phyloP scores from a whole-genome alignment of 92 coral and sea anemone species.

The Palythoa caribaeorum region DNA sequence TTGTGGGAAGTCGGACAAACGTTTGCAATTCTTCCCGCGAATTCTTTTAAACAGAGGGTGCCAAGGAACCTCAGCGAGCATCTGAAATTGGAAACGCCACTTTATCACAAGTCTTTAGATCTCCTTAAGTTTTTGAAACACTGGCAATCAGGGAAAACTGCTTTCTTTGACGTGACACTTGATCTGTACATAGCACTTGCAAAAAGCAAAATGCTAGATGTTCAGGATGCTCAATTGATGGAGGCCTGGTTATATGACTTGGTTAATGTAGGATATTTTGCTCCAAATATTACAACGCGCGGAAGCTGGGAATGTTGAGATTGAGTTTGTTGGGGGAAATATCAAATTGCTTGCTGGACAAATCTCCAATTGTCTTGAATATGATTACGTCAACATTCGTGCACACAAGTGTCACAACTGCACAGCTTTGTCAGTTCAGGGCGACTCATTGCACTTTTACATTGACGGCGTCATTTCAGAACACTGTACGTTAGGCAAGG shows the following conservation, averaged over 20 bases:
- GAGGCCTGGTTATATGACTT: conserved; percentile 49
- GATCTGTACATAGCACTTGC: conserved; percentile 28
- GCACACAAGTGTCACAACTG: too few relatives aligned
- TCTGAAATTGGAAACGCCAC: conserved; percentile 17
- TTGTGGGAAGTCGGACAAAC: conserved; percentile 26
- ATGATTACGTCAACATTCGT: too few relatives aligned
- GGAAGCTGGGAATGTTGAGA: background rate
- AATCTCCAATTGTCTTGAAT: too few relatives aligned
- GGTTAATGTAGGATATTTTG: conserved; percentile 27
- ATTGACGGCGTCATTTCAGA: too few relatives aligned
- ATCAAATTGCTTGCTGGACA: too few relatives aligned
- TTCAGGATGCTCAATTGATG: conserved; percentile 31
- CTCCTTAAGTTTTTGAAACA: conserved; percentile 16
- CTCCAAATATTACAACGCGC: conserved; percentile 12
- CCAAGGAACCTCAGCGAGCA: background rate
- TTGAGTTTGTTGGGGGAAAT: too few relatives aligned
- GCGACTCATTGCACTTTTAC: too few relatives aligned
- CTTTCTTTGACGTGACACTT: conserved; percentile 25
- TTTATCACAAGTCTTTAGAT: conserved; percentile 11
- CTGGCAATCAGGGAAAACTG: conserved; percentile 26
- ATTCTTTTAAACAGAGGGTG: background rate
- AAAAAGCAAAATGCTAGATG: conserved; percentile 15
- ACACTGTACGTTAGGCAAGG: too few relatives aligned
- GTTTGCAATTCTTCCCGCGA: conserved; percentile 23
- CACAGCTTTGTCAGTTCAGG: too few relatives aligned